Evolutionary conservation across 92 coral and sea anemone genomes (phyloP).

Genomic region (Zoanthus sansibaricus): DNA sequence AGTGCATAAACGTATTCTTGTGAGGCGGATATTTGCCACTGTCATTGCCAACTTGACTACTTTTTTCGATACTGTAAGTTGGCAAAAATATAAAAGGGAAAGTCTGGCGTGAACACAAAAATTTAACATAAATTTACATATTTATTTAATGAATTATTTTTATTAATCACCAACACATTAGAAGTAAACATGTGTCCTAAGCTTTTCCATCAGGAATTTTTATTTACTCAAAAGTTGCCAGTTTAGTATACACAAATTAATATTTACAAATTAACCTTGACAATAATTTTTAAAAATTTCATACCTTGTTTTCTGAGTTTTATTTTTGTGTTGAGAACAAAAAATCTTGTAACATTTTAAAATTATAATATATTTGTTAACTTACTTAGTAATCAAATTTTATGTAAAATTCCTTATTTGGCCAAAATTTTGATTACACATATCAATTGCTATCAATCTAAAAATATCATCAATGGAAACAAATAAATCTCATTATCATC

Average conservation of each 20-base stretch:
- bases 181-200: no score
- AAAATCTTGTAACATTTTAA: neutral
- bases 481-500: no score
- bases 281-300: neutral
- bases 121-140: neutral
- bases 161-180: neutral
- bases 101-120: neutral
- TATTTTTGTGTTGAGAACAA: neutral
- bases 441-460: neutral
- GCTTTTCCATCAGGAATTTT: neutral
- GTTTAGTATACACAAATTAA: neutral
- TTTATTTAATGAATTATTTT: neutral
- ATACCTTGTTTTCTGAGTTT: no score
- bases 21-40: no score
- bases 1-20: no score
- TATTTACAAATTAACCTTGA: no score
- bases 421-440: neutral
- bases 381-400: neutral
- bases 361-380: neutral
- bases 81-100: no score
- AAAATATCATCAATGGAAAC: no score
- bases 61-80: no score
- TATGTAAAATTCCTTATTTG: neutral
- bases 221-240: neutral
- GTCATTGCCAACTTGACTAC: no score